Evolutionary conservation across 1,140 invertebrate species (phyloP), one percentile per base, ranked within the genome.

Genomic region (Sitobion miscanthi): DNA sequence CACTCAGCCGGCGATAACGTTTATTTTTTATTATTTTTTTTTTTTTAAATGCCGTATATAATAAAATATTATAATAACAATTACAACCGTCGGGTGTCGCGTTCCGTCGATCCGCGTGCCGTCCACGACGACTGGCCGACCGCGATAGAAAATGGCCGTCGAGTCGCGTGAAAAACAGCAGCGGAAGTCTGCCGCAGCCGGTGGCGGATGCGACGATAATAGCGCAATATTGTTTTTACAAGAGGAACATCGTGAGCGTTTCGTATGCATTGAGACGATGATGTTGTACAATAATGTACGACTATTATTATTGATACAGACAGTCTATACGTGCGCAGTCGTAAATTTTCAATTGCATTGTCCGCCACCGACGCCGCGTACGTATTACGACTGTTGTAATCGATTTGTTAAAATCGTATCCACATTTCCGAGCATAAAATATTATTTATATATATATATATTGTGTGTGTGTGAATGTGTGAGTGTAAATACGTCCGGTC

Each of bases 321-420:
- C n/a, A 17, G n/a, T 77, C 6, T 69, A 69, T 77, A 77, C n/a
- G 62, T 77, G 62, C 62, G 62, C 62, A 77, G 62, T 77, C 62
- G 62, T 77, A 77, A 77, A n/a, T 77, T 77, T 77, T 77, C 62
- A 77, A 77, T 77, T 77, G 62, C 11, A n/a, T 5, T 35, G 62
- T 69, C 62, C 30, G 30, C 62, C 30, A 35, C 35, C 35, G 35
- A 35, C 35, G 6, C n/a, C 14, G 30, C n/a, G 14, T 77, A n/a
- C 30, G 5, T 54, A 21, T 54, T 54, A 77, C 62, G 62, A n/a
- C 62, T n/a, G 62, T 77, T 77, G 7, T 77, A 77, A 77, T 77
- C 62, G 62, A 77, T 77, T 77, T 77, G 62, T 77, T 77, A n/a
- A 77, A 77, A 77, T 77, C 62, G 62, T 77, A n/a, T 77, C 30